Evolutionary conservation across 2,888 invertebrate species (phyloP), one percentile per base, ranked within the genome.

Genomic region (Flexamia atlantica): DNA sequence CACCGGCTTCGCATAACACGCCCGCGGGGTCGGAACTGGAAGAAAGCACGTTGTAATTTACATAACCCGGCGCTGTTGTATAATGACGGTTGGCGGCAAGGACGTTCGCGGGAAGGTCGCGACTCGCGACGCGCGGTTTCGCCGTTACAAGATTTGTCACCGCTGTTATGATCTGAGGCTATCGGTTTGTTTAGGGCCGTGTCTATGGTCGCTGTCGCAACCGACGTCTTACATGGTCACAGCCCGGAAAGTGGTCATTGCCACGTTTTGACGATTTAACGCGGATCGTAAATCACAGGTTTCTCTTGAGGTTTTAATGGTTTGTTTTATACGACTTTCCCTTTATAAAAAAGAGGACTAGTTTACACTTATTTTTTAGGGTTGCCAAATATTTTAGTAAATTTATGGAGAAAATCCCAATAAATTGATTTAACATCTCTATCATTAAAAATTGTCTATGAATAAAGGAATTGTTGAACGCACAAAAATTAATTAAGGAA

Each of bases 31-130:
- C 74, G 74, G 74, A 76, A 76, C 74, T 76, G 46, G 46, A 46
- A 46, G 50, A 42, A 42, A 76, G 46, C 74, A 64, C 42, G 42
- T 76, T 46, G 42, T 20, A 76, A 72, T 76, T 76, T 57, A 57
- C 79, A 57, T 79, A 53, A 57, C 32, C 28, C 32, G n/a, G 36
- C 10, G 32, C 17, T 1, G 76, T 79, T 79, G 53, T 79, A 79
- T 79, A 79, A 79, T 30, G 40, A 23, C 40, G 7, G 79, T 17
- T 5, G n/a, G 42, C 42, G 76, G 76, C 74, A 74, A 74, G 74
- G 74, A 74, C 74, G 74, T 40, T 9, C 40, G 40, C 5, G 50
- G 50, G 76, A 57, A 79, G 57, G 79, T 53, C 57, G 57, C 57
- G 2, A 17, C n/a, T 28, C n/a, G 32, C 57, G 57, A 57, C 5